phyloP scores from a whole-genome alignment of 2,888 invertebrate species.

The Nomada goodeniana region DNA sequence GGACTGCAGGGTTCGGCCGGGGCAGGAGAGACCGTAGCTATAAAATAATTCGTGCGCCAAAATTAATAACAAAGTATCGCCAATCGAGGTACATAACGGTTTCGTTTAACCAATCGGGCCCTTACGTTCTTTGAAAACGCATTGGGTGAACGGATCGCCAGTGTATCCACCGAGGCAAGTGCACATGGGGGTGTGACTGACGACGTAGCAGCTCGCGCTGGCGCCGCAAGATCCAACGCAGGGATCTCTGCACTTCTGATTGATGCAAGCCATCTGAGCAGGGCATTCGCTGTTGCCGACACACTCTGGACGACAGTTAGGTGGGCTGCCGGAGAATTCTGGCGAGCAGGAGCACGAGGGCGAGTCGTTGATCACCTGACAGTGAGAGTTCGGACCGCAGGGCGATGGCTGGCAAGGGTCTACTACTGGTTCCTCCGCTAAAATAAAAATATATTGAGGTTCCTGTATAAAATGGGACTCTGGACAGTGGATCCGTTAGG shows the following conservation, averaged over 20 bases:
- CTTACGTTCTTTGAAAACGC: constrained; percentile 80
- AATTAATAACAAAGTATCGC: not conserved
- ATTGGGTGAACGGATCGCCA: constrained; percentile 87
- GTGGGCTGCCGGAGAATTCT: constrained; percentile 87
- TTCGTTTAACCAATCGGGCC: not conserved
- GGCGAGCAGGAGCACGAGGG: constrained; percentile 86
- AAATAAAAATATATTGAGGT: constrained; percentile 34
- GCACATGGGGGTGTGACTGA: constrained; percentile 85
- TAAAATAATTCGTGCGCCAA: not conserved
- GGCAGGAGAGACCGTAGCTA: constrained; percentile 60
- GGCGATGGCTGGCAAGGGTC: constrained; percentile 92
- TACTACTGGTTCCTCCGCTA: constrained; percentile 80
- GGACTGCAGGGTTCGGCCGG: constrained; percentile 88
- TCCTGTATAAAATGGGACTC: not conserved
- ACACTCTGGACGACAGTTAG: constrained; percentile 89
- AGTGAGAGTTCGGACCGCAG: constrained; percentile 89
- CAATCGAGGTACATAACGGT: not conserved
- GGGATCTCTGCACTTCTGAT: constrained; percentile 87
- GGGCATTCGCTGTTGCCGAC: constrained; percentile 89
- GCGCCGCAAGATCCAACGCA: constrained; percentile 85
- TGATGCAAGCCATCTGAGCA: constrained; percentile 88
- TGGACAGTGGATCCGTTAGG: constrained; percentile 88
- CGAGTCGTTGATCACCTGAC: constrained; percentile 83
- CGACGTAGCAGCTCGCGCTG: constrained; percentile 84
- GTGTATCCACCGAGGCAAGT: constrained; percentile 86